Percentiles rank a stretch among this genome's conserved stretches.
Evolutionary conservation across 2,888 invertebrate genomes (phyloP).

Genomic region (Synergus gifuensis): DNA sequence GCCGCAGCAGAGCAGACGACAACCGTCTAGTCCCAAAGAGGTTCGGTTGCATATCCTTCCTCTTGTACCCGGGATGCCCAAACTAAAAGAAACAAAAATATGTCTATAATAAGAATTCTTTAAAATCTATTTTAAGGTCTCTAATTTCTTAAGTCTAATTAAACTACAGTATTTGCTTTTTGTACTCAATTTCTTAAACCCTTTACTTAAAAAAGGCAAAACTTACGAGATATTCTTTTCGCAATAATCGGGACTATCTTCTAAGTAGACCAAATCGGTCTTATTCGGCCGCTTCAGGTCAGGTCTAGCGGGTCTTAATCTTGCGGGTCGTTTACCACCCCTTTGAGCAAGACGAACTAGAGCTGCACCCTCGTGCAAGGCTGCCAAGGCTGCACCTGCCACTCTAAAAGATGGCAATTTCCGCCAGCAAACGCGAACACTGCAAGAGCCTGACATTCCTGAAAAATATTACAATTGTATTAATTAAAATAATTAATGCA

Average conservation of each 20-base stretch:
- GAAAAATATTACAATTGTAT: conserved; percentile 39
- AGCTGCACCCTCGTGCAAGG: conserved; percentile 92
- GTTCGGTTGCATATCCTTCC: conserved; percentile 91
- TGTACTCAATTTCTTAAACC: neutral
- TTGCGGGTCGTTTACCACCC: conserved; percentile 82
- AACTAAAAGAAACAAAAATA: conserved; percentile 77
- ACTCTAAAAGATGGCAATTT: conserved; percentile 87
- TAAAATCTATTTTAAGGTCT: neutral
- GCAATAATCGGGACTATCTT: conserved; percentile 95
- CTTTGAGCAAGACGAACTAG: conserved; percentile 85
- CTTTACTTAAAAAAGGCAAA: neutral
- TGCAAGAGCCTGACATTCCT: conserved; percentile 93
- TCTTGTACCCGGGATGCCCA: conserved; percentile 90
- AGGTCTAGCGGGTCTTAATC: conserved; percentile 85
- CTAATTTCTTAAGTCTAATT: too few species aligned
- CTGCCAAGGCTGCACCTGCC: conserved; percentile 88
- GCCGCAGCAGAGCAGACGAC: conserved; percentile 92
- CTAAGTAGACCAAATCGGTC: conserved; percentile 93
- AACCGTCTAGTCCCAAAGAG: conserved; percentile 91
- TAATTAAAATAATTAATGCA: neutral
- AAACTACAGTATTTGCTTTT: too few species aligned
- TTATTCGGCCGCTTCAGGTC: conserved; percentile 93
- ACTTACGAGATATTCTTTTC: conserved; percentile 90
- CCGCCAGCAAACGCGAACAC: conserved; percentile 94
- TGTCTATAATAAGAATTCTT: neutral